phyloP scores from a whole-genome alignment of 2,888 invertebrate genomes.

The Volucella inanis region DNA sequence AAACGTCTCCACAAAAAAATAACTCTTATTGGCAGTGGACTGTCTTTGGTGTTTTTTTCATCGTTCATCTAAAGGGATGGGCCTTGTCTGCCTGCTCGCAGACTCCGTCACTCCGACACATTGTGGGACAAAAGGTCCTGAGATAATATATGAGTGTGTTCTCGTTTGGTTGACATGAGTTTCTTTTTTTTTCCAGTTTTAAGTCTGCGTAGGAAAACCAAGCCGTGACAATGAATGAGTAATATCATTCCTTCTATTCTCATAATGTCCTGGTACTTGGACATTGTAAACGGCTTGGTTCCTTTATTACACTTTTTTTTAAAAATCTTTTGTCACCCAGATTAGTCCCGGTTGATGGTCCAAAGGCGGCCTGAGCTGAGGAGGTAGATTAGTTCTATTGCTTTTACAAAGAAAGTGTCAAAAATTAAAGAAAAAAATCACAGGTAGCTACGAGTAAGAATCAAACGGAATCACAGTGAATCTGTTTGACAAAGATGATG shows the following conservation, averaged over 20 bases:
- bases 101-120: conserved; percentile 34
- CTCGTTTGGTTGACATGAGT: conserved; percentile 37
- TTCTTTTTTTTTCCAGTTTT: conserved; percentile 27
- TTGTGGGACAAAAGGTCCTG: conserved; percentile 61
- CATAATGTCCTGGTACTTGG: conserved; percentile 42
- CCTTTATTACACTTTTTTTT: conserved; percentile 23
- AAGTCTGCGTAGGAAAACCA: conserved; percentile 22
- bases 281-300: conserved; percentile 15
- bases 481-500: conserved; percentile 29
- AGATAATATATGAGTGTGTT: conserved; percentile 69
- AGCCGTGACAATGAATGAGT: conserved; percentile 66
- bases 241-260: conserved; percentile 51
- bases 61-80: conserved; percentile 64
- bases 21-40: conserved; percentile 49
- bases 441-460: conserved; percentile 44
- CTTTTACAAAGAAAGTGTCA: conserved; percentile 68
- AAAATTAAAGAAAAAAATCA: conserved; percentile 37
- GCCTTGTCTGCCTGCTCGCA: conserved; percentile 2
- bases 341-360: conserved; percentile 62
- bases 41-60: not conserved
- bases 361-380: conserved; percentile 39
- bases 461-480: not conserved
- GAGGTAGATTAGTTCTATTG: conserved; percentile 51
- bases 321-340: conserved; percentile 64
- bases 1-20: conserved; percentile 59